Base-by-base conservation (phyloP, 2,113 vertebrate genomes). In the Callithrix jacchus region DNA sequence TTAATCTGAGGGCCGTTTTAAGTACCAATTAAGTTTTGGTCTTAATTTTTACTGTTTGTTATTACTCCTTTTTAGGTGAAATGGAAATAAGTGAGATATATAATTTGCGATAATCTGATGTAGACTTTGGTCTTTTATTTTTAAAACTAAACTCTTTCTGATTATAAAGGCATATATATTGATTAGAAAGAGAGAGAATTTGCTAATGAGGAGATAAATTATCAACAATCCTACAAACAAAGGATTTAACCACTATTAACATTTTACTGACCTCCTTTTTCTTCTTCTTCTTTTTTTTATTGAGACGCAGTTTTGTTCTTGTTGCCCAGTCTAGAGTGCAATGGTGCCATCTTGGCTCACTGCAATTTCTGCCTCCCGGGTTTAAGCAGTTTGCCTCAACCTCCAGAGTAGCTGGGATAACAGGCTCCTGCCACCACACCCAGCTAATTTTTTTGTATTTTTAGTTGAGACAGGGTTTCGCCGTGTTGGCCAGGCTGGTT, bases 1-100 rank as follows among this genome's bases (percentile, higher is more conserved):
- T 96, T 92, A 92, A 81, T 17, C 87, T 95, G 35, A 87, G 73
- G 37, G 17, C 54, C 84, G 5, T 93, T 87, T 97, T 96, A 93
- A 79, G 30, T 95, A 66, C 70, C 16, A 49, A 14, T 92, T 42
- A 93, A 83, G 8, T 92, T 97, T 96, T 94, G 27, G 25, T 52
- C 68, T 95, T 91, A 77, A 95, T 88, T 87, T 87, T 87, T 91
- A 40, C 61, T 94, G 40, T 90, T n/a, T 95, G 25, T 95, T 91
- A 74, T 94, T 95, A 61, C 35, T 10, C 8, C 14, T 47, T 96
- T 89, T 52, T 94, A 86, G 47, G 8, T 96, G 7, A 93, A 76
- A 81, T 82, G 93, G 77, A 95, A 95, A 70, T 93, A 70, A 96
- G 21, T 54, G 20, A 93, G 49, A 80, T 84, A 58, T 42, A 71